Evolutionary conservation across 2,888 invertebrate species (phyloP).

Genomic region (Leuctra nigra): DNA sequence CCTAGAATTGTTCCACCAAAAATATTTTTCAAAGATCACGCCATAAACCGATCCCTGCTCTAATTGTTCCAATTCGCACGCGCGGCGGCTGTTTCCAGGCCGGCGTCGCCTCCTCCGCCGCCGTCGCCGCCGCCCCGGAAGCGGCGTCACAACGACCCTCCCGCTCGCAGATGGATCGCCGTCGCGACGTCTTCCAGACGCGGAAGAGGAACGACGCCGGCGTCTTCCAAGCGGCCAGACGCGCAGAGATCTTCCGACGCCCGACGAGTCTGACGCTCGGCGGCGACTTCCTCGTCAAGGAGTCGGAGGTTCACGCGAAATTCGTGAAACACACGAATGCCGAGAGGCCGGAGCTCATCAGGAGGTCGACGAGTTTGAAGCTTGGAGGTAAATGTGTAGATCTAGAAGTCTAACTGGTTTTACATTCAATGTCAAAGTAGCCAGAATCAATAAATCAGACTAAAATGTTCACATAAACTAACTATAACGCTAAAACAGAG

Average conservation of each 20-base stretch:
- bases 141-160: not conserved
- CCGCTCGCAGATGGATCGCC: not conserved
- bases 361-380: conserved; percentile 36
- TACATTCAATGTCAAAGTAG: too few species aligned
- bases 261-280: conserved; percentile 35
- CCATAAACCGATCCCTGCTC: too few species aligned
- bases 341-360: conserved; percentile 41
- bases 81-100: too few species aligned
- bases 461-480: too few species aligned
- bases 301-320: conserved; percentile 44
- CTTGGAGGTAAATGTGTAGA: too few species aligned
- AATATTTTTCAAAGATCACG: too few species aligned
- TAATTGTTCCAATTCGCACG: too few species aligned
- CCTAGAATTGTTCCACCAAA: too few species aligned
- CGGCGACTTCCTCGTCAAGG: conserved; percentile 36
- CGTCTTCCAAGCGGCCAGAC: conserved; percentile 6
- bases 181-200: conserved; percentile 11
- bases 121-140: not conserved
- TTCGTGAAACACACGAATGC: conserved; percentile 43
- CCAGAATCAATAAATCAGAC: too few species aligned
- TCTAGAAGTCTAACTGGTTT: too few species aligned
- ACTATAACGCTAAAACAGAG: too few species aligned
- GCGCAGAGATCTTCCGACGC: conserved; percentile 29
- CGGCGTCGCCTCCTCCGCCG: too few species aligned
- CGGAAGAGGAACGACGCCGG: not conserved